Percentiles rank a stretch among this genome's conserved stretches.
These are phyloP conservation scores for Luffia ferchaultella DNA, from an alignment of 2,888 invertebrate species.

Conservation along the genomic window DNA sequence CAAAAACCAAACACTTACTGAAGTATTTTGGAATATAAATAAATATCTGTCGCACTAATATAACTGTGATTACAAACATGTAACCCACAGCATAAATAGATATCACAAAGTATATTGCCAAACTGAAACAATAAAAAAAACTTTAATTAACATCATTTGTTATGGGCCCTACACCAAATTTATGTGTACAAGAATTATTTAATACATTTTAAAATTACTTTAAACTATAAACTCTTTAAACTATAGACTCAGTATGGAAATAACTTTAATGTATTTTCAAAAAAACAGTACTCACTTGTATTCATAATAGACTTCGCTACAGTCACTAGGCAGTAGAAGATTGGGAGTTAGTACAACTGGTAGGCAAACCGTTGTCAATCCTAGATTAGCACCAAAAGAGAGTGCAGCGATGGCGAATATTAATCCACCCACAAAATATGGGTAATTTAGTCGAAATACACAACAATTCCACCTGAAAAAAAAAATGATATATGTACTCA, in stretches of 20 bases:
- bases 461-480: conserved; percentile 82
- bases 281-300: conserved; percentile 68
- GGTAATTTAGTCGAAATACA: conserved; percentile 80
- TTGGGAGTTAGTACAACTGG: conserved; percentile 73
- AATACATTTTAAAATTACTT: no score
- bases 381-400: conserved; percentile 79
- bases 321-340: conserved; percentile 83
- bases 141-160: no score
- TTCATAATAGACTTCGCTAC: conserved; percentile 83
- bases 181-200: no score
- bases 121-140: conserved; percentile 42
- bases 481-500: no score
- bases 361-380: conserved; percentile 87
- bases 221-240: no score
- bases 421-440: conserved; percentile 75
- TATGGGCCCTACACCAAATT: no score
- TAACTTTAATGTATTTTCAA: no score
- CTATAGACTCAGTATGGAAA: no score
- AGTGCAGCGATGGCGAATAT: conserved; percentile 72
- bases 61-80: conserved; percentile 44
- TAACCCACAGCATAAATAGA: conserved; percentile 57
- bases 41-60: conserved; percentile 48
- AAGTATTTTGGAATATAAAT: conserved; percentile 52
- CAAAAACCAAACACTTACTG: conserved; percentile 36
- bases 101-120: conserved; percentile 63